These are phyloP conservation scores for Notothenia rossii DNA, from an alignment of 2,113 vertebrate species.

Conservation along the genomic window DNA sequence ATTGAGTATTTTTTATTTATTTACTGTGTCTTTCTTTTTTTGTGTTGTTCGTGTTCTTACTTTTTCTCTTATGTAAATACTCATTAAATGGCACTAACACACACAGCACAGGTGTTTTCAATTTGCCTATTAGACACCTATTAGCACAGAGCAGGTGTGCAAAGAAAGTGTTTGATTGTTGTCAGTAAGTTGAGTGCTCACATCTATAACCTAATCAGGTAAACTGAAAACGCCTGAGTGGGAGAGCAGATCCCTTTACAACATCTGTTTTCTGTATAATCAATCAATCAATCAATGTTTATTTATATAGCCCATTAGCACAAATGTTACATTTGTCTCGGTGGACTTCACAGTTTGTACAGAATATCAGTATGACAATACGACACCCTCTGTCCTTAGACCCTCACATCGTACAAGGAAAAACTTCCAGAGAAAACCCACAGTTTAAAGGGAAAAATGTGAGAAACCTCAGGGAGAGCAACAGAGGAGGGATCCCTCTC, in stretches of 20 bases:
- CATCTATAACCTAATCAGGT: not conserved
- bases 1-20: not conserved
- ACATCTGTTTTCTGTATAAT: not conserved
- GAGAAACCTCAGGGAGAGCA: no score
- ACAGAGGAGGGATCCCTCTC: no score
- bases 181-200: not conserved
- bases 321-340: no score
- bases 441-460: no score
- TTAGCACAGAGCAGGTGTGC: not conserved
- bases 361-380: no score
- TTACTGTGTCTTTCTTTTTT: conserved; percentile 1
- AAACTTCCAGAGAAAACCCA: no score
- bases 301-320: no score
- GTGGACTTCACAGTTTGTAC: no score
- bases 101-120: not conserved
- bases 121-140: not conserved
- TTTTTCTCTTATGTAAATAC: not conserved
- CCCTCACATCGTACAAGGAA: no score
- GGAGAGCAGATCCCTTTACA: not conserved
- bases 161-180: not conserved
- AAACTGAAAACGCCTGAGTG: not conserved
- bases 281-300: no score
- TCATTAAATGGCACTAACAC: not conserved
- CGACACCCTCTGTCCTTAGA: no score
- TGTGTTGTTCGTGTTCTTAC: not conserved